Conservation (phyloP, 2,888 invertebrate species). For the Scrobipalpa atriplicella region DNA sequence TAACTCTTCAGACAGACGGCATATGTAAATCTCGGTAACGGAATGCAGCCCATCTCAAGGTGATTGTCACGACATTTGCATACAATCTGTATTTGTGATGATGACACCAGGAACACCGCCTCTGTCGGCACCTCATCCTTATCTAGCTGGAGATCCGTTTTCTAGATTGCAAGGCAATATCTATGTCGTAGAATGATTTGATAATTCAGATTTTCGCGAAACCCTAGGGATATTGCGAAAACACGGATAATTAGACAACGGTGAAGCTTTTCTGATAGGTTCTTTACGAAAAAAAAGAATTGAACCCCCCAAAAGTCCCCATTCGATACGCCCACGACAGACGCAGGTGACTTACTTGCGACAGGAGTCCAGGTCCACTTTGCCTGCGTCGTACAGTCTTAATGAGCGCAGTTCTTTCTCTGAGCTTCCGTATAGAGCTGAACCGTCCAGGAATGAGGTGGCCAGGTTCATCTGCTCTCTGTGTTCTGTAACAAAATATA, state of each 20-base stretch:
- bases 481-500: constrained; percentile 71
- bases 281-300: too few species aligned
- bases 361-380: constrained; percentile 86
- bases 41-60: constrained; percentile 62
- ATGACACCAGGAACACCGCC: constrained; percentile 47
- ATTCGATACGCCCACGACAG: too few species aligned
- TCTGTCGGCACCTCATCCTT: constrained; percentile 30
- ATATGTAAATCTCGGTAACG: constrained; percentile 16
- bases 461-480: constrained; percentile 94
- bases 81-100: constrained; percentile 66
- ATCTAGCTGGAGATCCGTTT: background rate
- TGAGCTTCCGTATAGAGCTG: constrained; percentile 90
- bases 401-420: constrained; percentile 87
- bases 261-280: too few species aligned
- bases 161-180: background rate
- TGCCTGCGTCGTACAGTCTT: constrained; percentile 87
- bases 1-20: background rate
- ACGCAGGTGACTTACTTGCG: constrained; percentile 79
- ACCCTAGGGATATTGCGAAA: too few species aligned
- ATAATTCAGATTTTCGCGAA: too few species aligned
- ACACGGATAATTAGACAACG: too few species aligned
- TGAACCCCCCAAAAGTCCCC: too few species aligned
- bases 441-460: constrained; percentile 92
- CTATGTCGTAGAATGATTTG: background rate
- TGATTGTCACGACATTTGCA: constrained; percentile 51